Evolutionary conservation across 2,113 vertebrate species (phyloP), one percentile per base, ranked within the genome.

Genomic region (Hydropotes inermis): DNA sequence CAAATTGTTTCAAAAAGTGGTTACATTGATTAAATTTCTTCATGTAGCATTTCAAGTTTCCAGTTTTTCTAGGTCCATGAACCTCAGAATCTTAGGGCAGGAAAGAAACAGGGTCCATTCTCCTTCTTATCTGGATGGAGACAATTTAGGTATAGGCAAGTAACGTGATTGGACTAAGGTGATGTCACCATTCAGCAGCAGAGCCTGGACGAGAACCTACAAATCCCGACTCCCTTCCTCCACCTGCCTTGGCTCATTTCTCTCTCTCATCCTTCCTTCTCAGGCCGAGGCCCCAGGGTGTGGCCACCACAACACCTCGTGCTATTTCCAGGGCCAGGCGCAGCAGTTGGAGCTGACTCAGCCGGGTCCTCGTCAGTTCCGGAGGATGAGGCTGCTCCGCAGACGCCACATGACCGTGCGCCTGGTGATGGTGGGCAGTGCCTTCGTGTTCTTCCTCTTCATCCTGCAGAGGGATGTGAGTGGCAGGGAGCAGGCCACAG

Each of bases 401-500:
- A 99, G 99, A 55, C 99, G 99, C 61, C 87, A 99, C 97, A 99
- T 99, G 98, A 98, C 99, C n/a, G 97, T 99, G 89, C 99, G 99
- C 97, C 98, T 99, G 98, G 99, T 98, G 23, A 23, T 99, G 93
- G 98, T 99, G 0, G 99, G 99, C 2, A 87, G 99, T 3, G 98
- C 99, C 97, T 98, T 99, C 98, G 21, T 99, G 95, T 96, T 99
- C 91, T 98, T 99, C 90, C 98, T 99, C 61, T 99, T 99, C 98
- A 98, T 99, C 79, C 99, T 99, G 28, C 99, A 99, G 95, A 99
- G 97, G 97, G 99, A 99, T 1, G 99, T 98, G 11, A 98, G 98
- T 6, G 97, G 8, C 4, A 96, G 97, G 1, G 91, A 98, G 0
- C 94, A 82, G 1, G 84, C 95, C 2, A 98, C 98, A 2, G 99